Base-by-base conservation (phyloP, 2,797 vertebrate species). In the Pristis pectinata region DNA sequence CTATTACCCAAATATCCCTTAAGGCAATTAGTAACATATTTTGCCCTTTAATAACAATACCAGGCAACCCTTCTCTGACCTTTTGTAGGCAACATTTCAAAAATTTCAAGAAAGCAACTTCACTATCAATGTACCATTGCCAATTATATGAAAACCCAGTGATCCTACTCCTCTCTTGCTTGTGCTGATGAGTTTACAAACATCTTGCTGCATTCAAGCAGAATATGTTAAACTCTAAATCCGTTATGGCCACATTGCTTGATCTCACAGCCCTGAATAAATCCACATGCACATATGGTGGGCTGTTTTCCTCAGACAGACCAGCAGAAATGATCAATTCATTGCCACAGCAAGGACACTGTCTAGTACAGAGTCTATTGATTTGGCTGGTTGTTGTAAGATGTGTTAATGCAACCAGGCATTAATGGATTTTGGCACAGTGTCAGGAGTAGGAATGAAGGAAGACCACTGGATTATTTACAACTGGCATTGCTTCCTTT, bases 1-100 rank as follows among this genome's bases (percentile, higher is more conserved):
- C 98, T 98, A 97, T 98, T 98, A 98, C 98, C 97, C 98, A 98
- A 99, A 98, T 98, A 99, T 99, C 98, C 98, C 98, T 97, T 96
- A 74, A 94, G 70, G 67, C 70, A 94, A 94, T 94, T 94, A 94
- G 64, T 94, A 94, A 94, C 92, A 74, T 44, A 30, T 49, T 70
- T 94, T 76, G 92, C 70, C 92, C 70, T n/a, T 93, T 74, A 72
- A 49, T 49, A 53, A 34, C 92, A 74, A 53, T 53, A 44, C n/a
- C 61, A 64, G 92, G 92, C 67, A 74, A 94, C 27, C 70, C 70
- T 94, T 94, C 53, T 49, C 37, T 74, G 67, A 76, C 41, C 92
- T 53, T 74, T 53, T 76, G 70, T 53, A 76, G 41, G 64, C 41
- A 76, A 94, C 70, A 94, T 94, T 13, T 7, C 37, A 74, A 93